Conservation (phyloP, 2,113 vertebrate genomes). For the Bombycilla garrulus region DNA sequence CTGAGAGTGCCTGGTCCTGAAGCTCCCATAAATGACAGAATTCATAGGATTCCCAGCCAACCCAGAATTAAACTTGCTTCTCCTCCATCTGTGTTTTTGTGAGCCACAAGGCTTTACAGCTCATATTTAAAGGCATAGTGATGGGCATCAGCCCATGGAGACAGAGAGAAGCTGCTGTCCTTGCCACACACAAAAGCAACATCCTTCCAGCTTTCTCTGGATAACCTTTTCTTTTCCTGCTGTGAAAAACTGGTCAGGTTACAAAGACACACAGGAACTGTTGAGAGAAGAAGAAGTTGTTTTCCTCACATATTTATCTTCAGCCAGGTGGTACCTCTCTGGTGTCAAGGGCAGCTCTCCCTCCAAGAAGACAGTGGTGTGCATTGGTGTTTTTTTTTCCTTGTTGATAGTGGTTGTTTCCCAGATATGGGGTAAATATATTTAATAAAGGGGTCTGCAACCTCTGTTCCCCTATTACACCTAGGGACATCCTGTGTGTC, state of each 20-base stretch:
- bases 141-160: neutral
- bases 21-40: neutral
- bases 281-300: neutral
- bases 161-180: neutral
- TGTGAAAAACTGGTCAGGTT: neutral
- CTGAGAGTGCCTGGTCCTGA: neutral
- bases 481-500: neutral
- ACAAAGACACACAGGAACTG: neutral
- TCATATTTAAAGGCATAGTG: fast-evolving
- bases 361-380: neutral
- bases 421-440: neutral
- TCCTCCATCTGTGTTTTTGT: neutral
- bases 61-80: neutral
- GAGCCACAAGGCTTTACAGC: neutral
- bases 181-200: neutral
- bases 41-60: neutral
- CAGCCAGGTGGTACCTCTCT: neutral
- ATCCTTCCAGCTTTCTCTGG: neutral
- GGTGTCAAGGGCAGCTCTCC: neutral
- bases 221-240: neutral
- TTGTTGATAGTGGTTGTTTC: neutral
- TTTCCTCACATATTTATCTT: neutral
- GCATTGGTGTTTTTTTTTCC: neutral
- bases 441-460: neutral
- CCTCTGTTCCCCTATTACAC: neutral